These are phyloP conservation scores for Tipula lateralis DNA, from an alignment of 2,888 invertebrate species.

Conservation along the genomic window DNA sequence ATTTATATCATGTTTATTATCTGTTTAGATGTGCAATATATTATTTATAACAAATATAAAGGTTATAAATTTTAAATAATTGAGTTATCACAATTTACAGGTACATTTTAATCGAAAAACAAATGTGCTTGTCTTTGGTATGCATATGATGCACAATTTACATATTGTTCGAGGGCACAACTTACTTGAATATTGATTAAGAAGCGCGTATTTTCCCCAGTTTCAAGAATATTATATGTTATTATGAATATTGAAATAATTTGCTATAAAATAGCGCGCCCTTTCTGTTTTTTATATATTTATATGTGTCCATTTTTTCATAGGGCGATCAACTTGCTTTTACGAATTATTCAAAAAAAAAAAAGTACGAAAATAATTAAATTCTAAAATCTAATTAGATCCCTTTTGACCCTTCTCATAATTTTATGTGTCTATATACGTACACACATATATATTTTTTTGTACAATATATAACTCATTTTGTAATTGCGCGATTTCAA, in stretches of 20 bases:
- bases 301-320: no score
- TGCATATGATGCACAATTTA: neutral
- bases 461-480: neutral
- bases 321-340: no score
- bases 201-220: neutral
- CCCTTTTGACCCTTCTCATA: neutral
- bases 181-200: neutral
- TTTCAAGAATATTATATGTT: neutral
- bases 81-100: slow-evolving; percentile 12
- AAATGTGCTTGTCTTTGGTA: neutral
- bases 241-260: neutral
- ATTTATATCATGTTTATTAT: slow-evolving; percentile 24
- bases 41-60: slow-evolving; percentile 24
- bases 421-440: neutral
- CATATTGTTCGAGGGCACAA: neutral
- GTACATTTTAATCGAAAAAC: neutral
- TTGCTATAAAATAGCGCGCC: neutral
- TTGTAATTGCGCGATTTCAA: neutral
- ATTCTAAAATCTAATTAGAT: neutral
- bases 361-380: neutral
- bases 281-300: no score
- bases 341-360: neutral
- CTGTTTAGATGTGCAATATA: slow-evolving; percentile 24
- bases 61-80: slow-evolving; percentile 11
- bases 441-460: neutral